Percentiles rank a stretch among this genome's conserved stretches.
phyloP scores from a whole-genome alignment of 2,888 invertebrate species.

The Perdita meconis region DNA sequence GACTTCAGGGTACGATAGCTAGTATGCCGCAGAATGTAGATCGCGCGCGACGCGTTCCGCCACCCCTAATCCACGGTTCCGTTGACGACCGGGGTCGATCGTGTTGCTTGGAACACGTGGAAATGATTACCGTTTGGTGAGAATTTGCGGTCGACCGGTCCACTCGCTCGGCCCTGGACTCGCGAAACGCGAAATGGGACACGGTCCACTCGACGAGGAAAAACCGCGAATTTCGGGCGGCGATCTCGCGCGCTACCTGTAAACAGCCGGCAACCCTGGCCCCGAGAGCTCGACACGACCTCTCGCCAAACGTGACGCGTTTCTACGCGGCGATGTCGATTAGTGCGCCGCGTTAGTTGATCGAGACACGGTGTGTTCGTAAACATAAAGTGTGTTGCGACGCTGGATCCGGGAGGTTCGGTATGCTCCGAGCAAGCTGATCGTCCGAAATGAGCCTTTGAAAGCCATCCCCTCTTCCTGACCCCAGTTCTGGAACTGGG shows the following conservation, averaged over 20 bases:
- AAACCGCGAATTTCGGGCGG: conserved; percentile 16
- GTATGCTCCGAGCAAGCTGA: conserved; percentile 11
- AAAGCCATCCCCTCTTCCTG: conserved; percentile 2
- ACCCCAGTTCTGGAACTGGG: conserved; percentile 25
- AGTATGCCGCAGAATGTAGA: conserved; percentile 82
- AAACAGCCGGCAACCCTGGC: conserved; percentile 64
- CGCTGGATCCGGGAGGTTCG: conserved; percentile 13
- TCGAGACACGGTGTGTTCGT: conserved; percentile 13
- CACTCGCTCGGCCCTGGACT: neutral
- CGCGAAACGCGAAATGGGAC: neutral
- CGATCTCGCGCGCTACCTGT: conserved; percentile 49
- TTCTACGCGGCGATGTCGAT: conserved; percentile 33
- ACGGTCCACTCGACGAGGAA: neutral
- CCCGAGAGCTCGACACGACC: conserved; percentile 58
- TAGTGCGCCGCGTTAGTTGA: conserved; percentile 27
- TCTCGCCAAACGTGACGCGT: conserved; percentile 62
- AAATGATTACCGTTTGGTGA: conserved; percentile 42
- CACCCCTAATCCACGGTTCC: conserved; percentile 57
- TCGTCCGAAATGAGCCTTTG: conserved; percentile 8
- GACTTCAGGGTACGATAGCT: conserved; percentile 79
- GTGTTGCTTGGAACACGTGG: conserved; percentile 63
- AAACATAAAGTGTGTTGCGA: conserved; percentile 25
- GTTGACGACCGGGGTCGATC: conserved; percentile 45
- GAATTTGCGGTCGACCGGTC: conserved; percentile 7
- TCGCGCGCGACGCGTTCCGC: conserved; percentile 80